Conservation (phyloP, 2,113 vertebrate genomes). For the Panthera uncia region DNA sequence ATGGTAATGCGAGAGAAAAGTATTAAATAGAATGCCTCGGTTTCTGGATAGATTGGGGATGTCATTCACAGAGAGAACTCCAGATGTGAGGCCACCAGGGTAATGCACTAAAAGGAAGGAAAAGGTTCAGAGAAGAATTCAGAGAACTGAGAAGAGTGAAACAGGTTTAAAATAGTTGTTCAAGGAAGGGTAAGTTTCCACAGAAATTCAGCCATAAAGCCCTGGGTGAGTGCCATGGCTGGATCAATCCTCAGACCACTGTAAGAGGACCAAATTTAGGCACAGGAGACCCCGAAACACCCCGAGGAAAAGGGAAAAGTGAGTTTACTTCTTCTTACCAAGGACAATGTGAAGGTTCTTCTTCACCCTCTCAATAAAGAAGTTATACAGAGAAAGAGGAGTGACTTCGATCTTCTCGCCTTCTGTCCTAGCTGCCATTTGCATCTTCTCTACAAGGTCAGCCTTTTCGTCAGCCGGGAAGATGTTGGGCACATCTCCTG, state of each 20-base stretch:
- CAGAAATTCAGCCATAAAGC: neutral
- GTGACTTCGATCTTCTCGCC: slow-evolving; percentile 90
- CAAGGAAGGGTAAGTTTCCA: neutral
- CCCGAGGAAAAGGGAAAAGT: neutral
- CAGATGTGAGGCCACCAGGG: neutral
- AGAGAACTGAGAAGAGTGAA: neutral
- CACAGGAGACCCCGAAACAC: neutral
- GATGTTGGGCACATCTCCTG: slow-evolving; percentile 93
- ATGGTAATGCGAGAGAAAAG: neutral
- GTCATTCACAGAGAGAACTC: neutral
- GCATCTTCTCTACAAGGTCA: slow-evolving; percentile 93
- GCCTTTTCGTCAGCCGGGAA: slow-evolving; percentile 93
- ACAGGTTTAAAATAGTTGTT: neutral
- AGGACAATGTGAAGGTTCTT: slow-evolving; percentile 95
- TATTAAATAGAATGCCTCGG: neutral
- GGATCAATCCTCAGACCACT: neutral
- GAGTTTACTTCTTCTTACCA: slow-evolving; percentile 80
- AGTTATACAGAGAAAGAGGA: slow-evolving; percentile 93
- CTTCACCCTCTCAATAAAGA: slow-evolving; percentile 93
- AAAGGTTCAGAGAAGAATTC: neutral
- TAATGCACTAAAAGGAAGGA: neutral
- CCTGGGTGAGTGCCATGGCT: neutral
- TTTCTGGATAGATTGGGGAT: neutral
- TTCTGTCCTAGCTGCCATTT: slow-evolving; percentile 86
- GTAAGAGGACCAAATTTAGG: neutral